Evolutionary conservation across 2,113 vertebrate genomes (phyloP).

Genomic region (Catharus minimus): DNA sequence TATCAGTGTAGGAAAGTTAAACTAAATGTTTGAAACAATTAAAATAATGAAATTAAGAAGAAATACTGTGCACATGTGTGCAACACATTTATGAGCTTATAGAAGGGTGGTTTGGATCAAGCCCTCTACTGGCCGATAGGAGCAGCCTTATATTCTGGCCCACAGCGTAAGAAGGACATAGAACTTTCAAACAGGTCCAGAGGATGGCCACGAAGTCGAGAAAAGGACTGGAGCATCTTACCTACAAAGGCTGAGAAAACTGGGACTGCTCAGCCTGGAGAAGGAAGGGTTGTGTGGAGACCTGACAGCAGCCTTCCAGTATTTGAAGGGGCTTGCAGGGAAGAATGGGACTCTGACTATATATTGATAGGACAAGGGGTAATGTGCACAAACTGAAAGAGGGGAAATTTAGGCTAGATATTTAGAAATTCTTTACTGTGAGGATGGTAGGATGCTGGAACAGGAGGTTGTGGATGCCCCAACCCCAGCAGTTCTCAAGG

Average conservation of each 20-base stretch:
- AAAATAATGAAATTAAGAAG: not conserved
- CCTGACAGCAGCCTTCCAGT: not conserved
- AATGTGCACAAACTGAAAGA: not conserved
- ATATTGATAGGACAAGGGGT: not conserved
- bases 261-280: not conserved
- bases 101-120: not conserved
- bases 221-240: too few relatives aligned
- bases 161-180: too few relatives aligned
- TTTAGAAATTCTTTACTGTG: not conserved
- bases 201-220: accelerated
- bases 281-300: not conserved
- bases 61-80: accelerated
- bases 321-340: not conserved
- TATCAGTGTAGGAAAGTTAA: not conserved
- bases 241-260: not conserved
- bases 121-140: not conserved
- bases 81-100: not conserved
- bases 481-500: not conserved
- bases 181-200: not conserved
- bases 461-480: not conserved
- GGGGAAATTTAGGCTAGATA: not conserved
- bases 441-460: not conserved
- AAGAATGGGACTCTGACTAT: not conserved
- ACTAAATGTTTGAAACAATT: not conserved
- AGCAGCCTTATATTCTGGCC: not conserved